These are phyloP conservation scores for Axinella damicornis DNA, from an alignment of 37 sponge, comb jelly and placozoan genomes.

Conservation along the genomic window DNA sequence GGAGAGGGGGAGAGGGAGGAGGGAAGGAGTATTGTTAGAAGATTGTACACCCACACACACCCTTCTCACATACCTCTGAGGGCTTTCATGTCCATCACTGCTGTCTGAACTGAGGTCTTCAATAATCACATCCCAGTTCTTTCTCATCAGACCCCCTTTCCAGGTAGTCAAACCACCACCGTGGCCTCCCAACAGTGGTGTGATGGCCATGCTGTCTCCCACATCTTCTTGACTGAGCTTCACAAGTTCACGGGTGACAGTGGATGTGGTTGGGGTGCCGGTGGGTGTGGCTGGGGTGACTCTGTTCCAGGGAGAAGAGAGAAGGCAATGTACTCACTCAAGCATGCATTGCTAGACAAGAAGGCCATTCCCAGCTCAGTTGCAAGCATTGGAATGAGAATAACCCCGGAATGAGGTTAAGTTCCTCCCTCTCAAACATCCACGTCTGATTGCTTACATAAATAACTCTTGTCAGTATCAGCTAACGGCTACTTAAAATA, in stretches of 20 bases:
- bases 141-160: too few relatives aligned
- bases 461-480: too few relatives aligned
- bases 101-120: slow-evolving; percentile 32
- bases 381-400: too few relatives aligned
- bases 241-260: neutral
- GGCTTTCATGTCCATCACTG: slow-evolving; percentile 13
- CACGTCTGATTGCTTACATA: too few relatives aligned
- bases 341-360: too few relatives aligned
- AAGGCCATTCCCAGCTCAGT: too few relatives aligned
- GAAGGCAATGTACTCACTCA: neutral
- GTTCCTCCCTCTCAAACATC: too few relatives aligned
- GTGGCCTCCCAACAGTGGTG: neutral
- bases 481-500: too few relatives aligned
- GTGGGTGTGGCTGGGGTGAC: slow-evolving; percentile 18
- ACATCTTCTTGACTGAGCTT: neutral
- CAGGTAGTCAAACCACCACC: too few relatives aligned
- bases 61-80: neutral
- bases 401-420: too few relatives aligned
- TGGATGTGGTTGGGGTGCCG: slow-evolving; percentile 9
- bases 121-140: neutral
- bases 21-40: too few relatives aligned
- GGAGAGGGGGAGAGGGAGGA: too few relatives aligned
- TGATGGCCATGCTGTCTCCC: neutral
- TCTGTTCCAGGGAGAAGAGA: neutral
- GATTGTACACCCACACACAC: neutral